Percentiles rank a stretch among this genome's conserved stretches.
phyloP scores from a whole-genome alignment of 2,797 vertebrate genomes.

The Carapus acus region DNA sequence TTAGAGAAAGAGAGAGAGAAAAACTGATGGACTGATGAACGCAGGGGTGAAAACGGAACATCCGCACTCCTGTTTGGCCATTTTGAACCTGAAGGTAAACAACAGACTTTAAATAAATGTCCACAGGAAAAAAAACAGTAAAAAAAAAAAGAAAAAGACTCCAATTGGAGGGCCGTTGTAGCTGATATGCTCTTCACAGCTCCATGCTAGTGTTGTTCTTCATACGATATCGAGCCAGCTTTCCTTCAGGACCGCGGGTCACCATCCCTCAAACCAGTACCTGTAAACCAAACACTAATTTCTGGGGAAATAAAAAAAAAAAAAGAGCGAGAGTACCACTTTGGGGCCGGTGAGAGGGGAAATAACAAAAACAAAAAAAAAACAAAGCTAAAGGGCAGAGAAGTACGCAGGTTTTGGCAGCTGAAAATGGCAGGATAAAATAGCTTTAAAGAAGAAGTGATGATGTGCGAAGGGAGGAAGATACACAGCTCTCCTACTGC shows the following conservation, averaged over 20 bases:
- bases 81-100: constrained; percentile 41
- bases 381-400: constrained; percentile 63
- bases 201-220: constrained; percentile 72
- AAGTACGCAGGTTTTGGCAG: constrained; percentile 68
- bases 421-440: constrained; percentile 77
- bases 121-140: constrained; percentile 32
- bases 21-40: constrained; percentile 6
- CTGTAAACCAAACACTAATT: constrained; percentile 91
- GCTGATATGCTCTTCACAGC: constrained; percentile 75
- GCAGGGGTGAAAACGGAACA: constrained; percentile 31
- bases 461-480: constrained; percentile 69
- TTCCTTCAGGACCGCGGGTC: constrained; percentile 67
- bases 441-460: constrained; percentile 71
- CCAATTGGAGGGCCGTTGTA: constrained; percentile 65
- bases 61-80: constrained; percentile 63
- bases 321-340: constrained; percentile 74
- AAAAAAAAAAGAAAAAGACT: constrained; percentile 36
- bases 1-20: background rate
- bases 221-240: constrained; percentile 69
- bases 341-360: too few relatives aligned
- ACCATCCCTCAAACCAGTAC: constrained; percentile 83
- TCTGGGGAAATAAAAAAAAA: constrained; percentile 21
- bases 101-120: constrained; percentile 67
- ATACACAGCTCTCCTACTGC: constrained; percentile 84
- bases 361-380: constrained; percentile 64